phyloP scores from a whole-genome alignment of 1,140 invertebrate species.

The Heliconius melpomene region DNA sequence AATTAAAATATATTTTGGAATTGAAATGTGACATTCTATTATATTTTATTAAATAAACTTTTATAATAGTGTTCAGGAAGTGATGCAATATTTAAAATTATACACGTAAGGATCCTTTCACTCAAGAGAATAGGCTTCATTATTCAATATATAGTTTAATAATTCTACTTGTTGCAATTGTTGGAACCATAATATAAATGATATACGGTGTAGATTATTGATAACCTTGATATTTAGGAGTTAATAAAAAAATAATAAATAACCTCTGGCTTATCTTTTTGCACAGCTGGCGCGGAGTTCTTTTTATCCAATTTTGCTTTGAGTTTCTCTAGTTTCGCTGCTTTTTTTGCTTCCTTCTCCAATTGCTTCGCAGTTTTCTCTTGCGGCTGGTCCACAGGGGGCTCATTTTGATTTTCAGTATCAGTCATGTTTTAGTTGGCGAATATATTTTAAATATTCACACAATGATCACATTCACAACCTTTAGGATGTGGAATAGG shows the following conservation, averaged over 20 bases:
- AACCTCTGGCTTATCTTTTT: slow-evolving; percentile 86
- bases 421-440: slow-evolving; percentile 65
- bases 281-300: slow-evolving; percentile 74
- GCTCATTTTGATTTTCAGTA: slow-evolving; percentile 56
- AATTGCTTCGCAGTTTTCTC: slow-evolving; percentile 93
- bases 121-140: slow-evolving; percentile 13
- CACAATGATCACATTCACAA: slow-evolving; percentile 20
- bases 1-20: background rate
- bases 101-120: slow-evolving; percentile 47
- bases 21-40: background rate
- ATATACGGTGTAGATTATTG: background rate
- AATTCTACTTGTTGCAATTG: background rate
- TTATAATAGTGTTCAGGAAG: slow-evolving; percentile 9
- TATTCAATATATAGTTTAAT: background rate
- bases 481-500: slow-evolving; percentile 20
- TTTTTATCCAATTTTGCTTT: slow-evolving; percentile 95
- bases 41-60: background rate
- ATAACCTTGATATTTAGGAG: slow-evolving; percentile 1
- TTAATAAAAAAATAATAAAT: slow-evolving; percentile 18
- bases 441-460: slow-evolving; percentile 34
- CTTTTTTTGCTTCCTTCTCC: slow-evolving; percentile 94
- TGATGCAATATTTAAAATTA: slow-evolving; percentile 45
- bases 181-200: background rate
- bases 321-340: slow-evolving; percentile 95
- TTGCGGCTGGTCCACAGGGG: slow-evolving; percentile 73